phyloP scores from a whole-genome alignment of 2,797 vertebrate species.

The Halcyon chelicuti region DNA sequence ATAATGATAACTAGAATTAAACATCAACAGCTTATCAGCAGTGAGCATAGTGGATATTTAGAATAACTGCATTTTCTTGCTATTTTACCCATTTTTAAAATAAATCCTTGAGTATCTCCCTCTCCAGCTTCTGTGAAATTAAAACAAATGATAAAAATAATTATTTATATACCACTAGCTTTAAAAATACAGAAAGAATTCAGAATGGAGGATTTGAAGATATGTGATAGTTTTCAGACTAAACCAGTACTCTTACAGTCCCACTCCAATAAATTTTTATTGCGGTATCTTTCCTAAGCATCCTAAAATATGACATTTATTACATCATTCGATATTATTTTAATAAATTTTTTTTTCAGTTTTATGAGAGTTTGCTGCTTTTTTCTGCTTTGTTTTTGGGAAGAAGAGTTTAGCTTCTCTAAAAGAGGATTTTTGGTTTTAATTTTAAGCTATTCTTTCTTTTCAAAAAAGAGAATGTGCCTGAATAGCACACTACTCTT shows the following conservation, averaged over 20 bases:
- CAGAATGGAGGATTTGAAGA: background rate
- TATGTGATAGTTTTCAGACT: background rate
- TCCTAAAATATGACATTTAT: background rate
- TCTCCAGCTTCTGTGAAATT: background rate
- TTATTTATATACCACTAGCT: background rate
- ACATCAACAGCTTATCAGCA: background rate
- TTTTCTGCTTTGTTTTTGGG: background rate
- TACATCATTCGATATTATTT: background rate
- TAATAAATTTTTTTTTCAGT: background rate
- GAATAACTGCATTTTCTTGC: background rate
- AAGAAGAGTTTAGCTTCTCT: background rate
- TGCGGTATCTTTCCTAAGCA: slow-evolving; percentile 13
- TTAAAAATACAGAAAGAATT: background rate
- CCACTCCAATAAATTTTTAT: background rate
- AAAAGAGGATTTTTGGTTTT: background rate
- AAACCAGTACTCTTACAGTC: background rate
- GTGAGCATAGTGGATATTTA: background rate
- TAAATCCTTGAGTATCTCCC: background rate
- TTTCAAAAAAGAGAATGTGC: background rate
- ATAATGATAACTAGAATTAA: background rate
- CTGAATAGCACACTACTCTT: background rate
- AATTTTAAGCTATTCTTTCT: slow-evolving; percentile 7
- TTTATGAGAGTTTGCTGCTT: background rate
- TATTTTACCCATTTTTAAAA: background rate
- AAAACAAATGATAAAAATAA: background rate